phyloP scores from a whole-genome alignment of 2,888 invertebrate species.

The Podotricha telesiphe region DNA sequence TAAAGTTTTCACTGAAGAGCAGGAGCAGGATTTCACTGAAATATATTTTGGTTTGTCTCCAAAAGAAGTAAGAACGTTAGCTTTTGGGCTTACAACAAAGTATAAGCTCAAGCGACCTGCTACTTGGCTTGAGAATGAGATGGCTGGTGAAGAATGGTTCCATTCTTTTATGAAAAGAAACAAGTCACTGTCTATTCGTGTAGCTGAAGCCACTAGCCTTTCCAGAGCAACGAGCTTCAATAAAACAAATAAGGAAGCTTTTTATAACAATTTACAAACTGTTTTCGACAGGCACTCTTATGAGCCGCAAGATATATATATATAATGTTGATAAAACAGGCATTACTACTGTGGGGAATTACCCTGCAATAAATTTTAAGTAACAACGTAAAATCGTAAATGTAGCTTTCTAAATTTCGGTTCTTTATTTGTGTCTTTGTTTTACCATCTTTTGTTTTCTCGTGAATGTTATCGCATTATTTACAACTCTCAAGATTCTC shows the following conservation, averaged over 20 bases:
- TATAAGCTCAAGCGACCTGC: slow-evolving; percentile 32
- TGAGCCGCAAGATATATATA: slow-evolving; percentile 45
- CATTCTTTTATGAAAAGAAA: slow-evolving; percentile 46
- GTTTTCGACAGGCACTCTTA: slow-evolving; percentile 47
- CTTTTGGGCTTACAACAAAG: neutral
- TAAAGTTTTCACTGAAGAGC: neutral
- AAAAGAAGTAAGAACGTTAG: neutral
- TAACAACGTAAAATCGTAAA: too few species aligned
- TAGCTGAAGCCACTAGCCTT: too few species aligned
- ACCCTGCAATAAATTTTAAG: too few species aligned
- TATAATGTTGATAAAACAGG: too few species aligned
- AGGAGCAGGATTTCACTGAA: neutral
- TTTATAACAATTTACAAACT: slow-evolving; percentile 46
- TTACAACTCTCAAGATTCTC: too few species aligned
- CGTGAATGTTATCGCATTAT: too few species aligned
- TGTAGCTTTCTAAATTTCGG: too few species aligned
- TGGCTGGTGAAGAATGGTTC: slow-evolving; percentile 49
- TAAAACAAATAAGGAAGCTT: slow-evolving; percentile 41
- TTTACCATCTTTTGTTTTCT: too few species aligned
- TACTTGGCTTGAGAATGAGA: slow-evolving; percentile 43
- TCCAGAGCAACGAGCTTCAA: slow-evolving; percentile 48
- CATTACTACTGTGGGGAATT: too few species aligned
- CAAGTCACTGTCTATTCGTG: too few species aligned
- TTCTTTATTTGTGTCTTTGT: too few species aligned
- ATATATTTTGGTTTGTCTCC: neutral